Conservation (phyloP, 2,113 vertebrate genomes). For the Sterrhoptilus dennistouni region DNA sequence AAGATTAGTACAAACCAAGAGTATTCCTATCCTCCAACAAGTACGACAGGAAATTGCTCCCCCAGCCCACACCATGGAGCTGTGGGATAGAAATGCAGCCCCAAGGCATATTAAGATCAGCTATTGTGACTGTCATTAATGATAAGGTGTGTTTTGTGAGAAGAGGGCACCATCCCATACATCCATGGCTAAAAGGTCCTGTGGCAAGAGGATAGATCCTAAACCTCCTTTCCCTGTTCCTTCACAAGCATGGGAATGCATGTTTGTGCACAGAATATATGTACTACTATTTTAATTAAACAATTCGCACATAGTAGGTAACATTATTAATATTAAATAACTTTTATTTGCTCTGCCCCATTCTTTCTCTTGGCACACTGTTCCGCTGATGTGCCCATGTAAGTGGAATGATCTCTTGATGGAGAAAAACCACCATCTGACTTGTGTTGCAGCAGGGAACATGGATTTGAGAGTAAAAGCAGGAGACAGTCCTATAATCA, state of each 20-base stretch:
- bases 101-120: neutral
- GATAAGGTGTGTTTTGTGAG: neutral
- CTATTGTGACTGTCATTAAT: neutral
- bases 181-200: neutral
- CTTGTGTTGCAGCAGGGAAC: neutral
- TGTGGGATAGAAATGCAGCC: neutral
- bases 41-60: neutral
- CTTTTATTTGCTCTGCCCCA: neutral
- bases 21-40: neutral
- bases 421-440: neutral
- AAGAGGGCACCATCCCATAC: neutral
- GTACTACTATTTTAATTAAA: neutral
- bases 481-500: neutral
- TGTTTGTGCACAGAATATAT: neutral
- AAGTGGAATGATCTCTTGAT: neutral
- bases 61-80: neutral
- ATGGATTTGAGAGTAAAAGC: neutral
- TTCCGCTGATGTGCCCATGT: neutral
- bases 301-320: neutral
- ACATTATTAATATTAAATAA: neutral
- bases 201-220: neutral
- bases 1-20: neutral
- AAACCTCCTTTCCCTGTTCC: neutral
- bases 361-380: neutral
- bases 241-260: neutral